Conservation (phyloP, 2,797 vertebrate species). For the Taeniopygia guttata region DNA sequence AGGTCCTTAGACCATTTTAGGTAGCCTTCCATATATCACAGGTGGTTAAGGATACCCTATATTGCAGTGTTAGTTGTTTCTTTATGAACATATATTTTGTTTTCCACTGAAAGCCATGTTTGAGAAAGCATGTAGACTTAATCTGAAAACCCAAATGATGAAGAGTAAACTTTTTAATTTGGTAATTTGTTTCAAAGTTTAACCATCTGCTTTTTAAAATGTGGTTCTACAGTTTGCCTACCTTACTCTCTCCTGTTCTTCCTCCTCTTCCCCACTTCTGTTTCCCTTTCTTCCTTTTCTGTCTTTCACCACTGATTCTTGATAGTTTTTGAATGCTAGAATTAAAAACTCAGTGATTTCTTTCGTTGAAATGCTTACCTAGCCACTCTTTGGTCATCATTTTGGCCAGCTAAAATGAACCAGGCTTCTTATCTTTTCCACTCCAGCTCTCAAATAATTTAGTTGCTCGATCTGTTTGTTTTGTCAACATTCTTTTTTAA, state of each 20-base stretch:
- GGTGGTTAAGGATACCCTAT: neutral
- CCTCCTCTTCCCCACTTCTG: neutral
- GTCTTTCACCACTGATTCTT: neutral
- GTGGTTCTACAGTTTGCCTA: neutral
- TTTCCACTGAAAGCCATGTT: neutral
- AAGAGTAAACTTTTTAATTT: neutral
- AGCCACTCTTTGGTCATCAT: neutral
- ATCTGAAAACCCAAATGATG: neutral
- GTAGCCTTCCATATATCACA: neutral
- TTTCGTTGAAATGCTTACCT: neutral
- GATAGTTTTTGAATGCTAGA: neutral
- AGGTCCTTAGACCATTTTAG: neutral
- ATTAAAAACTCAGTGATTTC: neutral
- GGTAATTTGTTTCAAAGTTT: neutral
- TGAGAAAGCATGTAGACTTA: neutral
- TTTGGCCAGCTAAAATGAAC: neutral
- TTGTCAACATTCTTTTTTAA: neutral
- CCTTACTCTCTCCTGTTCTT: neutral
- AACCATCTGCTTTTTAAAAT: neutral
- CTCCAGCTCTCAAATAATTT: neutral
- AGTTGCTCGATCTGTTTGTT: neutral
- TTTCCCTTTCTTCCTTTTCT: neutral
- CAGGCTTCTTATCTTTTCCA: neutral
- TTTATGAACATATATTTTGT: neutral
- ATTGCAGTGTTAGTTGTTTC: neutral